Evolutionary conservation across 2,888 invertebrate species (phyloP), one percentile per base, ranked within the genome.

Genomic region (Elysia crispata): DNA sequence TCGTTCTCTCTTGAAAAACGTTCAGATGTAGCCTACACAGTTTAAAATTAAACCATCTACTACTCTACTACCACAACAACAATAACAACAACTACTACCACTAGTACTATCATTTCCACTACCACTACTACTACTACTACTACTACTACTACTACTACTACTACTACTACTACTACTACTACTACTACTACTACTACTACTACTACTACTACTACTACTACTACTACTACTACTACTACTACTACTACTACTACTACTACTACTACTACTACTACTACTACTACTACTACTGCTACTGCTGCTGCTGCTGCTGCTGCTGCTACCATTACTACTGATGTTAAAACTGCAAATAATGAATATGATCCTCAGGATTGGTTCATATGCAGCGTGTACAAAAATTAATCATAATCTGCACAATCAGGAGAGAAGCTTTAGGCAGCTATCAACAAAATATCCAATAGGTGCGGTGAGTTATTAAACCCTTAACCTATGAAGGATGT

Each of bases 181-280:
- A 6, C 31, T 69, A 6, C 69, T 69, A 28, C 69, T 69, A 54
- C 54, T 54, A 54, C 77, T 69, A 70, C 77, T 50, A 77, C 77
- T 72, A 77, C 77, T 72, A 72, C 70, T 72, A 70, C 70, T 72
- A 77, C 69, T 77, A 77, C 69, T 77, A 77, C 69, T 77, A 72
- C 69, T 77, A 77, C 69, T 77, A 49, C 50, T 77, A 70, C 69
- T 70, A 70, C 54, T 77, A 77, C 69, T 77, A 70, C 69, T 77
- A 70, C 69, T 77, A 77, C 69, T 77, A 77, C 69, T 77, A 70
- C 69, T 77, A 77, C 69, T 77, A 77, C 69, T 70, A 70, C 69
- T 77, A 23, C 69, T 77, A 20, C 69, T 77, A 70, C 69, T 77
- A 41, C 69, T 73, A 54, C 54, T 54, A 54, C 54, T 54, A 54